phyloP scores from a whole-genome alignment of 2,113 vertebrate genomes.

The Corythaeola cristata region DNA sequence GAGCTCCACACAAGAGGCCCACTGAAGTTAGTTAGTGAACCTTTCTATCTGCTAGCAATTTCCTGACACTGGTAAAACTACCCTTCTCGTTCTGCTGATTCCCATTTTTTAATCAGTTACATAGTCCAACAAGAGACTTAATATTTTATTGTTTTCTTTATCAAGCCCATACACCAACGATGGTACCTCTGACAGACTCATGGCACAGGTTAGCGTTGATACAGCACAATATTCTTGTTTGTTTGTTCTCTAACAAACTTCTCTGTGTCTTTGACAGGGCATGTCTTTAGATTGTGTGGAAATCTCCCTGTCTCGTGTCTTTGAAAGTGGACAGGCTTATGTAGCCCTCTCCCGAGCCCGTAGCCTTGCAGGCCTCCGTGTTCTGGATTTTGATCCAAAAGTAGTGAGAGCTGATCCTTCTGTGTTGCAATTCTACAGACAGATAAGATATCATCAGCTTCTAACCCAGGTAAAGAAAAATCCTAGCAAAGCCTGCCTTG shows the following conservation, averaged over 20 bases:
- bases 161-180: neutral
- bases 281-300: constrained; percentile 94
- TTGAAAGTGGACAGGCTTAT: constrained; percentile 94
- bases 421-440: constrained; percentile 86
- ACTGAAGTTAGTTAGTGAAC: neutral
- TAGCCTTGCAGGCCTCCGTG: constrained; percentile 87
- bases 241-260: neutral
- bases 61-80: neutral
- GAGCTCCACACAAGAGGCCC: neutral
- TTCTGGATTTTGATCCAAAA: constrained; percentile 90
- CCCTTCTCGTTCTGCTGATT: neutral
- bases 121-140: neutral
- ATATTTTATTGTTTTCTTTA: too few relatives aligned
- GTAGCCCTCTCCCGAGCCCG: constrained; percentile 93
- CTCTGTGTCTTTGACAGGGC: constrained; percentile 72
- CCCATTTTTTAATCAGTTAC: neutral
- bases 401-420: constrained; percentile 88
- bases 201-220: neutral
- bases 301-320: constrained; percentile 91
- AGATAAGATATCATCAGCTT: constrained; percentile 66
- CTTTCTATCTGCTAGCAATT: neutral
- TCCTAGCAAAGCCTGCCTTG: neutral
- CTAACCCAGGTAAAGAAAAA: constrained; percentile 36
- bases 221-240: neutral
- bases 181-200: neutral